Percentiles rank a stretch among this genome's conserved stretches.
Evolutionary conservation across 1,140 invertebrate genomes (phyloP).

Genomic region (Wasmannia auropunctata): DNA sequence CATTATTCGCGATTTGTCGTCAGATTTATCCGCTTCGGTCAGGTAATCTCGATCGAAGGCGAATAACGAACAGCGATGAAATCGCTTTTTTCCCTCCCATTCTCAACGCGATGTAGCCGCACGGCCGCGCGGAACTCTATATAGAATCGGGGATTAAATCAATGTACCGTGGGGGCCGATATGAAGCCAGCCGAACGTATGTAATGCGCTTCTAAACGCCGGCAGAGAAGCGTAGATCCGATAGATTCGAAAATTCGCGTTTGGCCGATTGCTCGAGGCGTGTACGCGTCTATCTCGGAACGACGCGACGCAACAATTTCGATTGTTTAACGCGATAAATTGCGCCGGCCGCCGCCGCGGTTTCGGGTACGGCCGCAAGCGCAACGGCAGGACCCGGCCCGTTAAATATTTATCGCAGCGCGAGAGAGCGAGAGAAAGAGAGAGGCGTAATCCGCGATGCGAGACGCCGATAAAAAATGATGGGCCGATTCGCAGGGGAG

Average conservation of each 20-base stretch:
- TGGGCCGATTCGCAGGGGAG: conserved; percentile 30
- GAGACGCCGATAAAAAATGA: conserved; percentile 46
- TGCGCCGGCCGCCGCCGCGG: conserved; percentile 41
- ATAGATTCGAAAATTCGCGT: conserved; percentile 72
- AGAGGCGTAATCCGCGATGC: conserved; percentile 18
- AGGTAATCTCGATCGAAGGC: conserved; percentile 69
- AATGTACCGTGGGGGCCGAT: conserved; percentile 73
- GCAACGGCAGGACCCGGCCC: not conserved
- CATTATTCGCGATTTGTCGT: conserved; percentile 42
- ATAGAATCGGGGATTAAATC: conserved; percentile 73
- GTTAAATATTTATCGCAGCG: conserved; percentile 50
- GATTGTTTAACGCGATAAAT: conserved; percentile 61
- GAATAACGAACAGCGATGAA: conserved; percentile 60
- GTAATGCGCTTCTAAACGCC: conserved; percentile 68
- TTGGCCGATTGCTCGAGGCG: conserved; percentile 55
- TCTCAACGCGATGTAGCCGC: conserved; percentile 22
- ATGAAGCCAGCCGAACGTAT: conserved; percentile 70
- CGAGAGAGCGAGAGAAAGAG: not conserved
- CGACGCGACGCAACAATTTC: conserved; percentile 48
- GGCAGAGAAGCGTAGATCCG: conserved; percentile 57
- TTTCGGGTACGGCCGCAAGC: conserved; percentile 47
- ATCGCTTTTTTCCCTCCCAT: conserved; percentile 58
- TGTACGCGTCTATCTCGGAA: conserved; percentile 48
- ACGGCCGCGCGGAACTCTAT: conserved; percentile 36
- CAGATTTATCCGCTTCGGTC: conserved; percentile 17